Percentiles rank a stretch among this genome's conserved stretches.
These are phyloP conservation scores for Schizaphis graminum DNA, from an alignment of 2,888 invertebrate genomes.

Conservation along the genomic window DNA sequence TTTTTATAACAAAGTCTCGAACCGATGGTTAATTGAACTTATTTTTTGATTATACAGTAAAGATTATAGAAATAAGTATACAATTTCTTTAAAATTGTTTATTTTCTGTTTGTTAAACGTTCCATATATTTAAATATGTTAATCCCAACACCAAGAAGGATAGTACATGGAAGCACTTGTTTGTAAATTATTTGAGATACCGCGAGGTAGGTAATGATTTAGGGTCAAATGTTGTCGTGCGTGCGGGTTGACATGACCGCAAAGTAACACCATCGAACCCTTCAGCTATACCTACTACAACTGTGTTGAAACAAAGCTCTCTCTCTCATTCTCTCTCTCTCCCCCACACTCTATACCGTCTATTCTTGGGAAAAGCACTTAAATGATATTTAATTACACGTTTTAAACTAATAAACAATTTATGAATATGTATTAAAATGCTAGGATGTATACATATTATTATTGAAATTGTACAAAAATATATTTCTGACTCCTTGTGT, in stretches of 20 bases:
- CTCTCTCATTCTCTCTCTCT: not conserved
- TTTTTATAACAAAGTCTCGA: not conserved
- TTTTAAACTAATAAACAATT: slow-evolving; percentile 18
- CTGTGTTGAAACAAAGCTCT: slow-evolving; percentile 43
- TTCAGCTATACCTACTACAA: not conserved
- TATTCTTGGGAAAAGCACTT: slow-evolving; percentile 40
- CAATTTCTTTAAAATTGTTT: not conserved
- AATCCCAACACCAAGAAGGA: slow-evolving; percentile 20
- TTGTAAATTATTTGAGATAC: slow-evolving; percentile 58
- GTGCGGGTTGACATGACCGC: slow-evolving; percentile 48
- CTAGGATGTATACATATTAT: not conserved
- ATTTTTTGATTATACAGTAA: not conserved
- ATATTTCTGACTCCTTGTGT: not conserved
- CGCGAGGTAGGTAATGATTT: slow-evolving; percentile 53
- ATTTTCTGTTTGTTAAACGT: not conserved
- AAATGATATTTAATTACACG: slow-evolving; percentile 58
- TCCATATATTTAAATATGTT: slow-evolving; percentile 34
- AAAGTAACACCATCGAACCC: slow-evolving; percentile 41
- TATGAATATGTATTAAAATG: slow-evolving; percentile 4
- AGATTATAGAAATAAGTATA: not conserved
- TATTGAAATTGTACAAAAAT: not conserved
- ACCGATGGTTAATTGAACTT: not conserved
- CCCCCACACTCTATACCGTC: not conserved
- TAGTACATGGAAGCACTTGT: slow-evolving; percentile 31
- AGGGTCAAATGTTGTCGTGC: slow-evolving; percentile 53